phyloP scores from a whole-genome alignment of 2,888 invertebrate species.

The Globia sparganii region DNA sequence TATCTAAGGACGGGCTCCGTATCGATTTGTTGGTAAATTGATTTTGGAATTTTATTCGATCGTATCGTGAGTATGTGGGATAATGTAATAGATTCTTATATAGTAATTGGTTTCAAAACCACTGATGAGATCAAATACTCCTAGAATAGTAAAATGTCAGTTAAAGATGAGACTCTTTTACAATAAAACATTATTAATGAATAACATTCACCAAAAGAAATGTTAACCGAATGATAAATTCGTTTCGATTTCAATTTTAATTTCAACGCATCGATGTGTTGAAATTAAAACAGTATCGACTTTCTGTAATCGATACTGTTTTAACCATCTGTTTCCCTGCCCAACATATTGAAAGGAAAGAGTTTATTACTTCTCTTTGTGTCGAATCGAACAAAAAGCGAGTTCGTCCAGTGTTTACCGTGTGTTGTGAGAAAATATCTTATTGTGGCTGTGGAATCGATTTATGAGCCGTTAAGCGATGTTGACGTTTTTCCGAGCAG shows the following conservation, averaged over 20 bases:
- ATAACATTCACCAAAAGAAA: conserved; percentile 12
- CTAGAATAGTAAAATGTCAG: neutral
- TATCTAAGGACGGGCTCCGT: conserved; percentile 38
- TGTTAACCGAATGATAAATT: conserved; percentile 11
- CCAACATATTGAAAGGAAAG: conserved; percentile 69
- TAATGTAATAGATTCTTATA: neutral
- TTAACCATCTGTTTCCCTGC: conserved; percentile 57
- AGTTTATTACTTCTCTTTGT: conserved; percentile 72
- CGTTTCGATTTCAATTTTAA: conserved; percentile 20
- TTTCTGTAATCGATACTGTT: conserved; percentile 58
- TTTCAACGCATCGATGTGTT: conserved; percentile 9
- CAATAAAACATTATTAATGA: conserved; percentile 5
- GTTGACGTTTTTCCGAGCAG: conserved; percentile 18
- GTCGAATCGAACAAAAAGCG: conserved; percentile 64
- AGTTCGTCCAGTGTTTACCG: conserved; percentile 55
- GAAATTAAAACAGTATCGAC: conserved; percentile 37
- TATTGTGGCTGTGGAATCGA: conserved; percentile 59
- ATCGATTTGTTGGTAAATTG: conserved; percentile 25
- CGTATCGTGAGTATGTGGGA: neutral
- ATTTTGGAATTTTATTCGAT: neutral
- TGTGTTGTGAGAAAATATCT: conserved; percentile 61
- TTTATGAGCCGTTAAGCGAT: conserved; percentile 54
- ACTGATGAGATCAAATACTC: neutral
- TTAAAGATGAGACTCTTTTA: neutral
- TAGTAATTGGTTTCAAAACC: neutral